Conservation (phyloP, 1,140 invertebrate genomes). For the Cecropterus lyciades region DNA sequence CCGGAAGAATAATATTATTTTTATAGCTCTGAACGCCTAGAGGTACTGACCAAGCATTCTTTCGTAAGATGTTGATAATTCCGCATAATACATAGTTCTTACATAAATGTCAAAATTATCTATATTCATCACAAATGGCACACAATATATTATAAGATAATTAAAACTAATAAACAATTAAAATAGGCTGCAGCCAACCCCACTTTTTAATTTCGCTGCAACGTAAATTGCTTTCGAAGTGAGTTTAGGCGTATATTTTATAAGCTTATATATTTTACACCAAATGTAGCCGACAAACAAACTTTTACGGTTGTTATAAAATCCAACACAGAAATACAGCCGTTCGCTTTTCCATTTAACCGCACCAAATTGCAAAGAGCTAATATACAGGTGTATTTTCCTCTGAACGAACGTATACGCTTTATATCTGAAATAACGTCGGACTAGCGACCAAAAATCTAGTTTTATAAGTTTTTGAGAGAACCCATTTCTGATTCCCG, state of each 20-base stretch:
- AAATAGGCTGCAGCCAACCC: background rate
- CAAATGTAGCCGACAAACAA: background rate
- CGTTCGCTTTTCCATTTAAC: background rate
- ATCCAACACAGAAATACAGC: constrained; percentile 3
- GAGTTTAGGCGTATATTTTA: background rate
- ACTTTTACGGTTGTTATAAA: constrained; percentile 1
- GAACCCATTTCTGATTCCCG: background rate
- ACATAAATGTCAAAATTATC: no score
- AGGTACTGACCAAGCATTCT: no score
- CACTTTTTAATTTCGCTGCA: background rate
- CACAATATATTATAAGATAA: no score
- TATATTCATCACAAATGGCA: no score
- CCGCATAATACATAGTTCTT: no score
- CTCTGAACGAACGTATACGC: constrained; percentile 8
- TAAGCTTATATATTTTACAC: no score
- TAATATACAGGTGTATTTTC: constrained; percentile 1
- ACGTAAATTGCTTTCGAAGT: background rate
- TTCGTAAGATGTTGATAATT: no score
- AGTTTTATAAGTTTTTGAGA: background rate
- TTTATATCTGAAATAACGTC: constrained; percentile 32
- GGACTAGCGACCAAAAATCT: constrained; percentile 36
- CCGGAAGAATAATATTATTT: no score
- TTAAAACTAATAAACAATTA: no score
- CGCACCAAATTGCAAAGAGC: constrained; percentile 10
- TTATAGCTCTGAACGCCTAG: no score